Evolutionary conservation across 2,113 vertebrate species (phyloP).

Genomic region (Grammomys dolichurus): DNA sequence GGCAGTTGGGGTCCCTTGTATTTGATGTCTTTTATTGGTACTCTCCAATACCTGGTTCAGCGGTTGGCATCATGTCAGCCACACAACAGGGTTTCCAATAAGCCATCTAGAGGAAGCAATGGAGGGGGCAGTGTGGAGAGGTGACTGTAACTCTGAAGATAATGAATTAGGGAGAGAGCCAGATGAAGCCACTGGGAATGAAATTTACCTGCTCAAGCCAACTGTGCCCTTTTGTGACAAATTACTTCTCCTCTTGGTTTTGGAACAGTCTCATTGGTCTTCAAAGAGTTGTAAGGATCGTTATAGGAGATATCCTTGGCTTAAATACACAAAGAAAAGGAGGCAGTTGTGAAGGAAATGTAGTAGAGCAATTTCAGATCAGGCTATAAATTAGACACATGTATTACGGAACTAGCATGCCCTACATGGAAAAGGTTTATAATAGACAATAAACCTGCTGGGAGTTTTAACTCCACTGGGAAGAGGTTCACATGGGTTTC

Average conservation of each 20-base stretch:
- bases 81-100: not conserved
- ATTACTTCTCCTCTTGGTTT: not conserved
- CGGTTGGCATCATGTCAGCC: not conserved
- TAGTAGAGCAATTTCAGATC: slow-evolving; percentile 37
- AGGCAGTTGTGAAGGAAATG: slow-evolving; percentile 40
- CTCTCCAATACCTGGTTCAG: not conserved
- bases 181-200: not conserved
- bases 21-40: not conserved
- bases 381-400: not conserved
- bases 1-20: not conserved
- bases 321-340: slow-evolving; percentile 50
- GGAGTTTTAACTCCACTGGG: slow-evolving; percentile 18
- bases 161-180: not conserved
- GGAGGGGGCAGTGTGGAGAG: not conserved
- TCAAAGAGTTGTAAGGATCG: slow-evolving; percentile 11
- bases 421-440: not conserved
- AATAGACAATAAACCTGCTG: not conserved
- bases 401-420: not conserved
- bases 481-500: slow-evolving; percentile 29
- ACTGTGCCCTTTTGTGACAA: not conserved
- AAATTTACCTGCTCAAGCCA: not conserved
- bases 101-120: not conserved
- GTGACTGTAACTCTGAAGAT: not conserved
- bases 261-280: not conserved
- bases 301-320: not conserved